Evolutionary conservation across 2,888 invertebrate species (phyloP), one percentile per base, ranked within the genome.

Genomic region (Pammene fasciana): DNA sequence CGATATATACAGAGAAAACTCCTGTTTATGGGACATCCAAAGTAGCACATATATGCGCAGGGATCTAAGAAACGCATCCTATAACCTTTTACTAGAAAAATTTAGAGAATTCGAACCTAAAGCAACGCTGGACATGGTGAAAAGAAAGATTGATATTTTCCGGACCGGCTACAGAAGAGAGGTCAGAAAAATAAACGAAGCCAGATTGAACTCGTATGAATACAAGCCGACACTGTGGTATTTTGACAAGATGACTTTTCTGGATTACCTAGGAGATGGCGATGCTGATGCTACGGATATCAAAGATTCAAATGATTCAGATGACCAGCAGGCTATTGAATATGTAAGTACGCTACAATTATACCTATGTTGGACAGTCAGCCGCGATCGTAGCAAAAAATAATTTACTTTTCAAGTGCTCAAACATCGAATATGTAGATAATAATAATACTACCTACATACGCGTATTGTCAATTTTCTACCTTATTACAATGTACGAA

Each of bases 151-250:
- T 38, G 72, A 72, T 38, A 13, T 56, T 5, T 70, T 72, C n/a
- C 67, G 72, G n/a, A 67, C 64, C 36, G 64, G 72, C 10, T 72
- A 64, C 18, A 59, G 72, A 45, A 61, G 72, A 50, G 72, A 72
- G 41, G 13, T 61, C 34, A 65, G 52, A 36, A 72, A 72, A 56
- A 26, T 67, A 14, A 45, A 64, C 11, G 61, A 67, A 61, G 43
- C 36, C 14, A 43, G 46, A 55, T n/a, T 48, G 13, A 57, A 34
- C 2, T 38, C 13, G 1, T n/a, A 38, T 8, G 65, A 61, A 16
- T 70, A 72, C 41, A 65, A 60, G 18, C 70, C 72, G 38, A 65
- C 72, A 5, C 41, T 72, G 13, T 72, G 72, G 72, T 72, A 72
- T 46, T 72, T 26, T 16, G 60, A 70, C 41, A n/a, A 45, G n/a